Conservation (phyloP, 2,888 invertebrate species). For the Aporophyla nigra region DNA sequence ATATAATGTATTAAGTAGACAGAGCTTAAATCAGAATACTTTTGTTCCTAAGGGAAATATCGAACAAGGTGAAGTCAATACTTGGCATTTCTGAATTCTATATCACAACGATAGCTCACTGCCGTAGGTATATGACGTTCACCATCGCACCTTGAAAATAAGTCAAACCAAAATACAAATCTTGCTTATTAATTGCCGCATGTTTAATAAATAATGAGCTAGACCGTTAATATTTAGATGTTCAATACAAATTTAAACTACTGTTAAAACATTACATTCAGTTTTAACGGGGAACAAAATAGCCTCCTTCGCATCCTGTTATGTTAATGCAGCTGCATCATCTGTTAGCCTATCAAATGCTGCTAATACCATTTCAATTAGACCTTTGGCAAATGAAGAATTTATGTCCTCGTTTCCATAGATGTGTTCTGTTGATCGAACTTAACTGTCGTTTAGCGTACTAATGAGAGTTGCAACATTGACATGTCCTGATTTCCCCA, state of each 20-base stretch:
- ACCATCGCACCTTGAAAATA: not conserved
- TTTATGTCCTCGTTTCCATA: conserved; percentile 6
- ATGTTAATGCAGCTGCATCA: not conserved
- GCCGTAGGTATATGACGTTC: not conserved
- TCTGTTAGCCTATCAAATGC: not conserved
- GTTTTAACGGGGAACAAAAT: not conserved
- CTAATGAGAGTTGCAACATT: conserved; percentile 41
- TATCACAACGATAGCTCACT: not conserved
- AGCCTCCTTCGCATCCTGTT: not conserved
- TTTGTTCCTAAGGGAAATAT: not conserved
- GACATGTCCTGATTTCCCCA: conserved; percentile 36
- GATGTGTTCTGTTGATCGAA: conserved; percentile 20
- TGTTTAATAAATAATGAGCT: not conserved
- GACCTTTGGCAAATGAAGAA: conserved; percentile 10
- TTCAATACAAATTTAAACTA: not conserved
- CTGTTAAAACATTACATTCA: not conserved
- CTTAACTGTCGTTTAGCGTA: conserved; percentile 39
- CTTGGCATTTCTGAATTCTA: not conserved
- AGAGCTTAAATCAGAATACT: not conserved
- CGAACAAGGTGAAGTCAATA: not conserved
- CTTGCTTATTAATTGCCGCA: not conserved
- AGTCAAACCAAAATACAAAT: not conserved
- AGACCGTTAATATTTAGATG: not conserved
- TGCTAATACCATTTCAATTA: not conserved
- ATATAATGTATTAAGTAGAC: conserved; percentile 11